Base-by-base conservation (phyloP, 1,140 invertebrate genomes). In the Coptotermes formosanus region DNA sequence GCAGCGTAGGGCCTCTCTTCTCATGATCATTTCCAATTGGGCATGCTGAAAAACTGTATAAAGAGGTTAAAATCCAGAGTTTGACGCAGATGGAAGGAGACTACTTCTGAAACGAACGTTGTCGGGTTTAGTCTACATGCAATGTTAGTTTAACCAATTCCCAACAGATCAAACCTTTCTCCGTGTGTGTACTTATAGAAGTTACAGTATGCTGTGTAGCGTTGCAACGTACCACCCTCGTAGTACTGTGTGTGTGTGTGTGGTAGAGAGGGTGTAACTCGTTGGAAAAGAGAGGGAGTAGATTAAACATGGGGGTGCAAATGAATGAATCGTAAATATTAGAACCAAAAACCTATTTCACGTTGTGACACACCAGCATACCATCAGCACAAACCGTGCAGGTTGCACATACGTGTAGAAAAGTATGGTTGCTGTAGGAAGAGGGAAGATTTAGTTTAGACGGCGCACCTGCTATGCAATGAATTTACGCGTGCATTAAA, bases 261-360 rank as follows among this genome's bases (percentile, higher is more conserved):
- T 16, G 21, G 59, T 64, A 64, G 59, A 64, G 59, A 23, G 21
- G 59, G 59, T 75, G 64, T 75, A n/a, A 11, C 25, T 30, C 25
- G 64, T 75, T 25, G 64, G 59, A 19, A 64, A 64, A 64, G 1
- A 75, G 25, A 30, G 64, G 64, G 64, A 25, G 7, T 75, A 75
- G 64, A 75, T 75, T 75, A 75, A 75, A 75, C 64, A 75, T 75
- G 64, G 7, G 64, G 64, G 25, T 75, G 64, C 64, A 75, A 75
- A 75, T 75, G 64, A 75, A 75, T n/a, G 64, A n/a, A 75, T 75
- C 64, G n/a, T 75, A 75, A 75, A 75, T 75, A 75, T 75, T 30
- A 75, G 64, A 75, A 12, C 25, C 64, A 25, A 25, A 30, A n/a
- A 75, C 6, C 25, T 6, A 75, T 75, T 25, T 75, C 64, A 30